Conservation (phyloP, 1,140 invertebrate genomes). For the Camponotus floridanus region DNA sequence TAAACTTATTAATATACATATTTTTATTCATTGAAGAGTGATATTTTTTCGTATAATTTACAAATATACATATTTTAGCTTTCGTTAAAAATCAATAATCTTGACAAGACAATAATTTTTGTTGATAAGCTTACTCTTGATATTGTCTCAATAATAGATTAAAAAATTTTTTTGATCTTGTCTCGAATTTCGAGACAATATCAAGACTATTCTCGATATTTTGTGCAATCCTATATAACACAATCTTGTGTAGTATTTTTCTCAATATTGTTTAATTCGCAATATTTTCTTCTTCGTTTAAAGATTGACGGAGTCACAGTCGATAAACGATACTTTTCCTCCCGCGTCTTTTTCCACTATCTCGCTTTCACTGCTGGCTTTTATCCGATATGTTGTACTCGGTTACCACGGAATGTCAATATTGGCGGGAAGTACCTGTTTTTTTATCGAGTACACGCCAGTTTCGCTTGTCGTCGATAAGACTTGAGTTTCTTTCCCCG, state of each 20-base stretch:
- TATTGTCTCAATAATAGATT: no score
- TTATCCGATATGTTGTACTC: constrained; percentile 50
- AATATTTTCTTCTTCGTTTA: background rate
- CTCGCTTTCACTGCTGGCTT: constrained; percentile 21
- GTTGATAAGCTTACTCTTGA: no score
- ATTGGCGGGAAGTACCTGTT: constrained; percentile 50
- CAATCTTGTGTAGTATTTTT: background rate
- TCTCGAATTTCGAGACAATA: no score
- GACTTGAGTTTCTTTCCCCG: constrained; percentile 9
- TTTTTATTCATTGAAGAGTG: no score
- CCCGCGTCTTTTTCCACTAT: constrained; percentile 15
- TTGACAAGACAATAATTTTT: no score
- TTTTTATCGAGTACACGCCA: constrained; percentile 51
- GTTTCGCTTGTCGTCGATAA: constrained; percentile 40
- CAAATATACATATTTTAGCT: no score
- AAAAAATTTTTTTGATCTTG: no score
- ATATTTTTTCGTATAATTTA: no score
- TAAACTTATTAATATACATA: no score
- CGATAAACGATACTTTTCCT: constrained; percentile 29
- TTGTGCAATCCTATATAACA: background rate
- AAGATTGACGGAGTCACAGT: constrained; percentile 1
- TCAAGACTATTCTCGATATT: no score
- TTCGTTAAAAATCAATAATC: no score
- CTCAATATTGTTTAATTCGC: constrained; percentile 13
- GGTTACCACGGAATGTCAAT: constrained; percentile 40